A percentile compares a stretch with the other conserved stretches of the same genome.
phyloP scores from a whole-genome alignment of 2,888 invertebrate species.

The Ophioninae sp. region DNA sequence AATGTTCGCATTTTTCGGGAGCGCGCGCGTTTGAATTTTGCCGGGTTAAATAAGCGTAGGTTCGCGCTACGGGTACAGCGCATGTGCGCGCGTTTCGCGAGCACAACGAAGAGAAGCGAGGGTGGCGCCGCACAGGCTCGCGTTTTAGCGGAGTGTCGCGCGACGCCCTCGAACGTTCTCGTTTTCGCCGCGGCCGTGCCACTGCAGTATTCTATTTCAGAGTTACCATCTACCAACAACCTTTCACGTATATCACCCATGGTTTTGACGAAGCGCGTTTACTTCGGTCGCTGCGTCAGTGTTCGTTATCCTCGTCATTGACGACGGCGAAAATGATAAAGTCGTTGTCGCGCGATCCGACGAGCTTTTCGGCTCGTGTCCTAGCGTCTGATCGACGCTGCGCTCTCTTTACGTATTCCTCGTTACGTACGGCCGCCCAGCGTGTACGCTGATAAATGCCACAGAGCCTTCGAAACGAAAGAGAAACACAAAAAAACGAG shows the following conservation, averaged over 20 bases:
- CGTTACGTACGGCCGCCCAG: conserved; percentile 5
- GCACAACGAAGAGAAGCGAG: conserved; percentile 30
- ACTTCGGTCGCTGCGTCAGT: neutral
- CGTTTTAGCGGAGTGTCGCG: conserved; percentile 33
- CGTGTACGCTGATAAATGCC: neutral
- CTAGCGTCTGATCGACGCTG: conserved; percentile 20
- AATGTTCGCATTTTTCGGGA: neutral
- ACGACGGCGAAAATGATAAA: neutral
- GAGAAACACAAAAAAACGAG: neutral
- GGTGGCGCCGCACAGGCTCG: conserved; percentile 55
- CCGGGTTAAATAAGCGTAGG: conserved; percentile 24
- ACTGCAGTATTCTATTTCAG: neutral
- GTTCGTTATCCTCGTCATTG: neutral
- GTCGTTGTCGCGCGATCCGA: conserved; percentile 22
- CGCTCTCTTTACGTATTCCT: conserved; percentile 25
- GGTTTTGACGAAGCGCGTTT: neutral
- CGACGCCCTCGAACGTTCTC: conserved; percentile 44
- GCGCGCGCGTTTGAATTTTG: conserved; percentile 40
- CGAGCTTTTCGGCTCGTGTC: conserved; percentile 36
- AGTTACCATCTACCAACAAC: conserved; percentile 15
- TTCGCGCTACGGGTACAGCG: neutral
- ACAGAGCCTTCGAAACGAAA: neutral
- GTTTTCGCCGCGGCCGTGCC: conserved; percentile 5
- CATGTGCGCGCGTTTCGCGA: neutral
- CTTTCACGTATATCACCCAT: neutral